These are phyloP conservation scores for Pachycephus smyrnensis DNA, from an alignment of 2,888 invertebrate species.

Conservation along the genomic window DNA sequence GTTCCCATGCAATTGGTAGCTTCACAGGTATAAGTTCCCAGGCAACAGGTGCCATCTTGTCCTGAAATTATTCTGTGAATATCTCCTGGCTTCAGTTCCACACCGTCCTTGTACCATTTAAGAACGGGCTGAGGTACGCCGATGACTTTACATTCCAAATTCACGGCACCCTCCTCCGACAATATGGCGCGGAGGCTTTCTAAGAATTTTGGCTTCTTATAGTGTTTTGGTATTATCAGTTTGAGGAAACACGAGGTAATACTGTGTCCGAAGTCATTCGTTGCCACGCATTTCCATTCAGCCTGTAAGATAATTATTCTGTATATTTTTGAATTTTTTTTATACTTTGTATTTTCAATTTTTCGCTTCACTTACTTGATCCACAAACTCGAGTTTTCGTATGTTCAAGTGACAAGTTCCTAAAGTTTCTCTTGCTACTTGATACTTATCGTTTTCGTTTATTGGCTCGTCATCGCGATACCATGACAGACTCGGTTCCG, in stretches of 20 bases:
- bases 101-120: constrained; percentile 93
- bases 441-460: constrained; percentile 77
- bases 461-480: constrained; percentile 87
- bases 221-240: constrained; percentile 87
- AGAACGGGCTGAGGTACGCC: constrained; percentile 91
- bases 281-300: constrained; percentile 92
- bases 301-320: constrained; percentile 67
- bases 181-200: constrained; percentile 87
- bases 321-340: neutral
- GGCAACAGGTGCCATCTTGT: constrained; percentile 89
- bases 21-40: constrained; percentile 92
- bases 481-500: constrained; percentile 88
- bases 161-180: constrained; percentile 90
- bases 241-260: constrained; percentile 89
- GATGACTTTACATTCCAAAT: constrained; percentile 92
- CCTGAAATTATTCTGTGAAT: constrained; percentile 92
- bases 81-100: constrained; percentile 89
- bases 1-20: constrained; percentile 93
- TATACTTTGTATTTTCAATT: too few species aligned
- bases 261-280: constrained; percentile 90
- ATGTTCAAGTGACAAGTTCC: constrained; percentile 82
- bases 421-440: constrained; percentile 75
- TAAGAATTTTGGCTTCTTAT: constrained; percentile 87
- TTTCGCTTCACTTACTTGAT: constrained; percentile 70
- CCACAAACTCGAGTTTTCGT: constrained; percentile 80